phyloP scores from a whole-genome alignment of 2,888 invertebrate species.

The Axea sp. region DNA sequence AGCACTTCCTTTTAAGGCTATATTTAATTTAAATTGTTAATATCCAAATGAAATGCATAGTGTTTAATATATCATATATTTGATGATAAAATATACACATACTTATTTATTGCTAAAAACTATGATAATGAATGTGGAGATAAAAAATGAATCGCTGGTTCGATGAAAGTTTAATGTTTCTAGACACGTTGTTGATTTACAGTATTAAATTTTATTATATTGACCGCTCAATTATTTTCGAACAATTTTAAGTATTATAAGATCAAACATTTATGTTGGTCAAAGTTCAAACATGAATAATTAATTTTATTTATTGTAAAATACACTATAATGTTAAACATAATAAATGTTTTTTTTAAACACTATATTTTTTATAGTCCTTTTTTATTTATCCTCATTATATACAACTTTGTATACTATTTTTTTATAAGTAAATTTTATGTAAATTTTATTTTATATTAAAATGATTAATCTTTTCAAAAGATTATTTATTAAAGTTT shows the following conservation, averaged over 20 bases:
- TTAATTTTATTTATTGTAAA: conserved; percentile 18
- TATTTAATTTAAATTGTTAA: not conserved
- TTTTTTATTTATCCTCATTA: too few species aligned
- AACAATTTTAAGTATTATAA: conserved; percentile 29
- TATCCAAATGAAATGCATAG: conserved; percentile 6
- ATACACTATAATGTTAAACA: not conserved
- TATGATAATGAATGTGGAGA: conserved; percentile 6
- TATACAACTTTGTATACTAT: too few species aligned
- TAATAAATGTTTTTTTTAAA: conserved; percentile 22
- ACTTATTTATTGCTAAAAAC: conserved; percentile 13
- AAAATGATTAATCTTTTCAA: too few species aligned
- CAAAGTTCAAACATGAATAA: not conserved
- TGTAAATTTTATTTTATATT: too few species aligned
- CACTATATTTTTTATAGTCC: too few species aligned
- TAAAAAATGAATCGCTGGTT: conserved; percentile 60
- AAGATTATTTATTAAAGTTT: too few species aligned
- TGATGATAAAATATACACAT: not conserved
- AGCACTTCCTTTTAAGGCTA: too few species aligned
- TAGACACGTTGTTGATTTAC: conserved; percentile 43
- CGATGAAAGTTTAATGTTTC: conserved; percentile 58
- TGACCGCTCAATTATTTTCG: conserved; percentile 36
- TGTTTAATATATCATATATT: conserved; percentile 3
- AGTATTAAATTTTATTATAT: conserved; percentile 39
- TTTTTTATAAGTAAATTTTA: too few species aligned
- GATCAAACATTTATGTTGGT: not conserved